Conservation (phyloP, 2,888 invertebrate genomes). For the Magallana nippona region DNA sequence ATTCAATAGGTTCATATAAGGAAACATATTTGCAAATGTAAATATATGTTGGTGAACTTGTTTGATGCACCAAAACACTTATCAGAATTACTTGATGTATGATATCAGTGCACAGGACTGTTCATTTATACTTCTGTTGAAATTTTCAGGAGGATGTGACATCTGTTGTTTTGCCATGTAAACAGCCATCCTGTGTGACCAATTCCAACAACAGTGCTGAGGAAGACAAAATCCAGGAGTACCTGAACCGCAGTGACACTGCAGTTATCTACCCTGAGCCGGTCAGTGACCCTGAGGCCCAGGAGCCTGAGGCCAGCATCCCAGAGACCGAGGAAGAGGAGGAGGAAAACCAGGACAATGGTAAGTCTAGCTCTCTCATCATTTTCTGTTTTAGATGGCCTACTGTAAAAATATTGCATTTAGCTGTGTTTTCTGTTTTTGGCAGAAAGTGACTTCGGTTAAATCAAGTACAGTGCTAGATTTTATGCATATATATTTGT, state of each 20-base stretch:
- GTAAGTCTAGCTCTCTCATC: slow-evolving; percentile 37
- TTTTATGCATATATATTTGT: background rate
- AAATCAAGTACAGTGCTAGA: background rate
- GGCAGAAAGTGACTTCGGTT: background rate
- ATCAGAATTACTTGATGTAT: too few species aligned
- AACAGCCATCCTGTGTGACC: slow-evolving; percentile 40
- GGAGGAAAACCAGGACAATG: slow-evolving; percentile 48
- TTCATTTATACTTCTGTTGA: too few species aligned
- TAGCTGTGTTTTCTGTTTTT: background rate
- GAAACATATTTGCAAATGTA: too few species aligned
- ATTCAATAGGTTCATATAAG: too few species aligned
- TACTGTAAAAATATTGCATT: background rate
- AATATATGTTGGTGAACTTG: too few species aligned
- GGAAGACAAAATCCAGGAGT: slow-evolving; percentile 80
- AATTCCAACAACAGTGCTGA: slow-evolving; percentile 43
- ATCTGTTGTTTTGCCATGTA: slow-evolving; percentile 44
- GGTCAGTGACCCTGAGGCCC: slow-evolving; percentile 76
- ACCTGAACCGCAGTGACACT: slow-evolving; percentile 82
- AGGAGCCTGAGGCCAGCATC: slow-evolving; percentile 63
- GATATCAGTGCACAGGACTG: too few species aligned
- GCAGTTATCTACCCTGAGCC: slow-evolving; percentile 82
- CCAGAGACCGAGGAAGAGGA: slow-evolving; percentile 58
- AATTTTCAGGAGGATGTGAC: background rate
- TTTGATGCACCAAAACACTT: too few species aligned
- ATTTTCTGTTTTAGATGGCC: too few species aligned